Conservation (phyloP, 2,113 vertebrate species). For the Gavialis gangeticus region DNA sequence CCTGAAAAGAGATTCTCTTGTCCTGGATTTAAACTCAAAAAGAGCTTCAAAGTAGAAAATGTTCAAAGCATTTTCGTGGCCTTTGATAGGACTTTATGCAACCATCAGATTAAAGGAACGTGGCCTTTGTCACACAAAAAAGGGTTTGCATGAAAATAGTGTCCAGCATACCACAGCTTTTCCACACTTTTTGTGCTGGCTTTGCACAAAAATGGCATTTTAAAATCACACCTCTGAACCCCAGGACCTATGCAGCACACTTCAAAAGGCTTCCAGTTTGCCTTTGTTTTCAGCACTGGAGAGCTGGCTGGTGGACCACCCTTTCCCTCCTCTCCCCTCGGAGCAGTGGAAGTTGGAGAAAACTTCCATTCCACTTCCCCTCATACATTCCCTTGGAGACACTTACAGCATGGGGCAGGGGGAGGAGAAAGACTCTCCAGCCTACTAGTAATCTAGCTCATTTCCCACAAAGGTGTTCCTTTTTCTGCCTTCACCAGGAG, state of each 20-base stretch:
- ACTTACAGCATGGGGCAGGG: background rate
- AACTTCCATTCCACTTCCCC: background rate
- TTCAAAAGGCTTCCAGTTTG: background rate
- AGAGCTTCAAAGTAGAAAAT: background rate
- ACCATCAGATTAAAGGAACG: fast-evolving
- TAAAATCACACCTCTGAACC: background rate
- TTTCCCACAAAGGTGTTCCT: background rate
- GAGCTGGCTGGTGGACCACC: background rate
- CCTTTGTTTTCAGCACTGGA: background rate
- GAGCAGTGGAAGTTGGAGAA: background rate
- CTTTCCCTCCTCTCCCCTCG: background rate
- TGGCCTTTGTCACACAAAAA: fast-evolving
- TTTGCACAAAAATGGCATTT: background rate
- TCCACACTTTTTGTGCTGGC: background rate
- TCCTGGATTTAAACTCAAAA: background rate
- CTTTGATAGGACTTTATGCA: background rate
- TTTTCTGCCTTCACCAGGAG: background rate
- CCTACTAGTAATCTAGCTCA: background rate
- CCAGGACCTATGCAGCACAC: background rate
- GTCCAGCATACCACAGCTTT: too few species aligned
- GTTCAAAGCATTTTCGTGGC: background rate
- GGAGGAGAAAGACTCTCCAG: background rate
- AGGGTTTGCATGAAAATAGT: background rate
- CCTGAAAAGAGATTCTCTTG: background rate
- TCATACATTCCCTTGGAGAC: background rate